phyloP scores from a whole-genome alignment of 2,113 vertebrate species.

The Carlito syrichta region DNA sequence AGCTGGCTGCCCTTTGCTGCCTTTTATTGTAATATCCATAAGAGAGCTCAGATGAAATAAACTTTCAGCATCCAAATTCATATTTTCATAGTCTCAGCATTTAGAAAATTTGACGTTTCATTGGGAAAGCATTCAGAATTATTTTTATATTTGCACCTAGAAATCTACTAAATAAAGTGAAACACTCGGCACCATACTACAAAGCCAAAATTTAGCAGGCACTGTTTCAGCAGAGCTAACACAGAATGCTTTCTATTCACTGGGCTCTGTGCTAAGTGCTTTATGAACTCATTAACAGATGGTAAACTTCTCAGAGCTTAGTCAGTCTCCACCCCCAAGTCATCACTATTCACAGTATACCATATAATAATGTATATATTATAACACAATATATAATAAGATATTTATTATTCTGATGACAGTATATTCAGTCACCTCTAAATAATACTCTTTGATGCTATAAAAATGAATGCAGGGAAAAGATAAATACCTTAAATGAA shows the following conservation, averaged over 20 bases:
- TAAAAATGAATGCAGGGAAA: neutral
- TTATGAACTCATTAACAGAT: neutral
- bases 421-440: neutral
- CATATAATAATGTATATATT: too few relatives aligned
- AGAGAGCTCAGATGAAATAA: neutral
- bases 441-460: slow-evolving; percentile 2
- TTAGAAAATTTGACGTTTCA: neutral
- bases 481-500: slow-evolving; percentile 17
- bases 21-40: neutral
- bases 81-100: neutral
- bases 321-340: neutral
- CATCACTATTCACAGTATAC: neutral
- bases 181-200: neutral
- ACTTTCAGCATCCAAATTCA: neutral
- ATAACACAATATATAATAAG: too few relatives aligned
- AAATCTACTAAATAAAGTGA: neutral
- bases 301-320: neutral
- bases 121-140: neutral
- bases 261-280: neutral
- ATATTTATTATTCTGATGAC: neutral
- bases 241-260: neutral
- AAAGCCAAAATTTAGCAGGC: neutral
- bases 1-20: neutral
- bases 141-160: neutral
- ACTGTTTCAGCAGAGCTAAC: neutral